phyloP scores from a whole-genome alignment of 1,140 invertebrate genomes.

The Aphaenogaster rudis region DNA sequence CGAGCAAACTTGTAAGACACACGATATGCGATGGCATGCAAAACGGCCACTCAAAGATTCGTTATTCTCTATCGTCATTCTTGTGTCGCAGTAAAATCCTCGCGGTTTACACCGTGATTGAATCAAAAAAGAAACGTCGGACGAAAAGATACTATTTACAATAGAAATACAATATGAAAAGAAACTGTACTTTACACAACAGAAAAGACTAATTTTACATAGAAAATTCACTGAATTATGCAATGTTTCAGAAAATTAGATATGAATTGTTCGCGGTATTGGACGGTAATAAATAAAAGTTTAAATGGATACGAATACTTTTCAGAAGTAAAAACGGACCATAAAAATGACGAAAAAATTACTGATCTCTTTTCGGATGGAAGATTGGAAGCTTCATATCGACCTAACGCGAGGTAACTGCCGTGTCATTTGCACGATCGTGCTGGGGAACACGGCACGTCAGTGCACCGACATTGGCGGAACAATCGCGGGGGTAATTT shows the following conservation, averaged over 20 bases:
- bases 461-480: conserved; percentile 21
- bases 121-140: neutral
- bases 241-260: neutral
- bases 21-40: neutral
- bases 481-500: conserved; percentile 46
- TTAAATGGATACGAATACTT: neutral
- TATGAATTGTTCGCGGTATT: neutral
- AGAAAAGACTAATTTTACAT: neutral
- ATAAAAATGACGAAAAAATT: neutral
- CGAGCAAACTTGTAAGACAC: conserved; percentile 48
- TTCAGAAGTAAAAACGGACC: neutral
- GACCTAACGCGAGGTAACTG: conserved; percentile 14
- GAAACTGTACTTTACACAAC: neutral
- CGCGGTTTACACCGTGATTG: neutral
- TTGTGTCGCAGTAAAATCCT: conserved; percentile 3
- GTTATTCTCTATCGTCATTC: neutral
- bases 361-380: neutral
- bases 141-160: no score
- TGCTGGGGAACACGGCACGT: conserved; percentile 12
- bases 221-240: neutral
- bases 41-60: neutral
- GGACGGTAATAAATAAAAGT: no score
- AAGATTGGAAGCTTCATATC: neutral
- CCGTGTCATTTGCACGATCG: conserved; percentile 43
- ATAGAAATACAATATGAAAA: neutral